A percentile compares a stretch with the other conserved stretches of the same genome.
phyloP scores from a whole-genome alignment of 1,140 invertebrate species.

The Diuraphis noxia region DNA sequence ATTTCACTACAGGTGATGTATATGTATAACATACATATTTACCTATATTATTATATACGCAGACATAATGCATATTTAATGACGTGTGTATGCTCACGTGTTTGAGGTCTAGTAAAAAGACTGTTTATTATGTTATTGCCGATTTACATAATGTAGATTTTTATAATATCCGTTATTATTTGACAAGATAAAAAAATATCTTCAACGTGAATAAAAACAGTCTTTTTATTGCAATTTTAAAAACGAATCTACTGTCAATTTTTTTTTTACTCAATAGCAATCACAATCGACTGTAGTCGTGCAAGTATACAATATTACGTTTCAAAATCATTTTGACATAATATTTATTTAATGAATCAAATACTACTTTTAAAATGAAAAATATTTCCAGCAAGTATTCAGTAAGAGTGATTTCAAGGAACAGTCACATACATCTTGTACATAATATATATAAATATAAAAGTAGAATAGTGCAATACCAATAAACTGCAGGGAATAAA shows the following conservation, averaged over 20 bases:
- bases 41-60: background rate
- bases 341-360: conserved; percentile 4
- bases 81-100: background rate
- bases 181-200: background rate
- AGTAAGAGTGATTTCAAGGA: background rate
- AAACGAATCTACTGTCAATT: background rate
- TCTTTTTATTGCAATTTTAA: background rate
- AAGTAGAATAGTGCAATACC: background rate
- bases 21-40: background rate
- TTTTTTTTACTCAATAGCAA: background rate
- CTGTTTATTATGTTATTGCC: background rate
- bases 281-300: background rate
- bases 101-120: background rate
- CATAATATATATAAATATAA: background rate
- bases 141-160: background rate
- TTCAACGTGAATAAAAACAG: background rate
- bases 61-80: conserved; percentile 21
- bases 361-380: background rate
- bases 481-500: background rate
- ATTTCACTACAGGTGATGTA: background rate
- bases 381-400: background rate
- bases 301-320: background rate
- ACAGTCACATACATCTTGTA: background rate
- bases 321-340: background rate
- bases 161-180: background rate